phyloP scores from a whole-genome alignment of 2,113 vertebrate species.

The Tychaedon coryphoeus region DNA sequence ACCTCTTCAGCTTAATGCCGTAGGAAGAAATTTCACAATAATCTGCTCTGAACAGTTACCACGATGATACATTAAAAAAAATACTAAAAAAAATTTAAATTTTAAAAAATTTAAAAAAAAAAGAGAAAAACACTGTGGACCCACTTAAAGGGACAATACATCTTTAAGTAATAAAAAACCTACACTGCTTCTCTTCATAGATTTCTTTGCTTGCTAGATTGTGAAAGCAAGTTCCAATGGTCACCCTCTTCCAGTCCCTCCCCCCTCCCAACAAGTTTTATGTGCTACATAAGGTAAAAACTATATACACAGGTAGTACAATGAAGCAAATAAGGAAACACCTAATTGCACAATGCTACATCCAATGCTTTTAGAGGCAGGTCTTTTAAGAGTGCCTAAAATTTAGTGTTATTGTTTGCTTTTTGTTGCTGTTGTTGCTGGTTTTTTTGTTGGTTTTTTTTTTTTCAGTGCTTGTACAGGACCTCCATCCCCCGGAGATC shows the following conservation, averaged over 20 bases:
- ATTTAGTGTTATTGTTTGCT: constrained; percentile 86
- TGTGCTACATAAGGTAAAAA: constrained; percentile 95
- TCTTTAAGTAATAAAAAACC: constrained; percentile 77
- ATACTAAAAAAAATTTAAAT: not conserved
- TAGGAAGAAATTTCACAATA: not conserved
- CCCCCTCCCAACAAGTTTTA: constrained; percentile 72
- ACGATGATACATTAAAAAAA: not conserved
- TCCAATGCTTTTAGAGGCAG: constrained; percentile 93
- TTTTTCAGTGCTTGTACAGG: constrained; percentile 90
- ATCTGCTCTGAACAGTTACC: constrained; percentile 44
- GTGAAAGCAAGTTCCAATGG: constrained; percentile 58
- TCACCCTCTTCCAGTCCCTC: constrained; percentile 36
- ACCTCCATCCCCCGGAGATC: constrained; percentile 78
- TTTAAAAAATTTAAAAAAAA: not conserved
- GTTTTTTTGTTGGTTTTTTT: not conserved
- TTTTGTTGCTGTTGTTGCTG: not conserved
- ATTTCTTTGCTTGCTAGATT: constrained; percentile 67
- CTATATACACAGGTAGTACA: constrained; percentile 98
- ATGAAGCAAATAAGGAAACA: constrained; percentile 92
- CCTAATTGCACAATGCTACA: constrained; percentile 99
- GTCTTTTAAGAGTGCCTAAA: constrained; percentile 89
- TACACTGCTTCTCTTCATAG: constrained; percentile 85
- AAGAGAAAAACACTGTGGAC: not conserved
- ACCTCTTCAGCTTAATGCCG: constrained; percentile 29
- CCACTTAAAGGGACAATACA: constrained; percentile 75